phyloP scores from a whole-genome alignment of 1,140 invertebrate genomes.

The Stegodyphus mimosarum region DNA sequence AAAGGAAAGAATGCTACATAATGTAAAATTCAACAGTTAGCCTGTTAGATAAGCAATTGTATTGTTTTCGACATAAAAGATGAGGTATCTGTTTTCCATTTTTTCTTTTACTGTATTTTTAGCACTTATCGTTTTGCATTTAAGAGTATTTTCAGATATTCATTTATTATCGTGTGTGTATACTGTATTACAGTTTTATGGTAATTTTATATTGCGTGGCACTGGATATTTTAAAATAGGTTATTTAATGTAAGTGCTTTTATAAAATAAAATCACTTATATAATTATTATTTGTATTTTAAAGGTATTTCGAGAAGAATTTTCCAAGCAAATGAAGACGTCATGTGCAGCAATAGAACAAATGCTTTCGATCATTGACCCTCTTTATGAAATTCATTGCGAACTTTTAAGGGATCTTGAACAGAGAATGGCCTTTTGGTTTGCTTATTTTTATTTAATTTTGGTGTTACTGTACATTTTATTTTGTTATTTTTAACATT shows the following conservation, averaged over 20 bases:
- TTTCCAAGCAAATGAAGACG: slow-evolving; percentile 72
- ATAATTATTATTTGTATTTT: background rate
- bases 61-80: too few species aligned
- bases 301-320: slow-evolving; percentile 78
- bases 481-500: background rate
- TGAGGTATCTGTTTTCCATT: too few species aligned
- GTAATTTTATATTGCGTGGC: too few species aligned
- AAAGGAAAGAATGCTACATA: too few species aligned
- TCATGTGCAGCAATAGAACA: slow-evolving; percentile 70
- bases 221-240: too few species aligned
- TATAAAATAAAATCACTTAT: background rate
- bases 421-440: slow-evolving; percentile 75
- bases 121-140: too few species aligned
- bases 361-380: slow-evolving; percentile 75
- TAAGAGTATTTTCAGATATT: too few species aligned
- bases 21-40: too few species aligned
- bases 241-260: background rate
- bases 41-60: too few species aligned
- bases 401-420: slow-evolving; percentile 78
- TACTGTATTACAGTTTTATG: too few species aligned
- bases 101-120: too few species aligned
- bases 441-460: slow-evolving; percentile 64
- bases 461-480: background rate
- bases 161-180: too few species aligned
- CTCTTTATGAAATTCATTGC: slow-evolving; percentile 76